Evolutionary conservation across 1,140 invertebrate species (phyloP), one percentile per base, ranked within the genome.

Genomic region (Drosophila equinoxialis): DNA sequence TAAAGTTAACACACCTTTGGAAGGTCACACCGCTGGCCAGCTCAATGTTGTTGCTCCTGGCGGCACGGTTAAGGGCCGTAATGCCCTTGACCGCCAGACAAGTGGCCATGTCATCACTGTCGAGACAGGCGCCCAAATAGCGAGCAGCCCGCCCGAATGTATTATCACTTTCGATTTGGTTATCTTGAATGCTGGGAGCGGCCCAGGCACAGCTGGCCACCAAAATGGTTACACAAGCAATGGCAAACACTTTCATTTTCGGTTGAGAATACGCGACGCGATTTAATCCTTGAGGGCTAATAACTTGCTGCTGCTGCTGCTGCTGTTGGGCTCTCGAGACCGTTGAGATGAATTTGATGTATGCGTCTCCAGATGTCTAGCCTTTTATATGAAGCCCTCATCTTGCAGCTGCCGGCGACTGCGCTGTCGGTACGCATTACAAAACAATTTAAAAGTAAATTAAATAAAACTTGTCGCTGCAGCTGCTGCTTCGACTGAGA

Each of bases 1-100:
- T 62, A 77, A 17, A 54, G 54, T 59, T 14, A 71, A 20, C 82
- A 91, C 92, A 93, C 91, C 93, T 93, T 57, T 94, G 91, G 69
- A 95, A 94, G 35, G 92, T 93, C 10, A 95, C 86, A 26, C 95
- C 95, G 48, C 93, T 93, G 68, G 94, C 42, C 17, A 95, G 72
- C 30, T 94, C 90, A 61, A 95, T 92, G 73, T 94, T 93, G 65
- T 91, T 91, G 65, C 94, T 94, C 68, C 94, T 93, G 17, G 94
- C 92, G 0, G 94, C 94, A 57, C 94, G 93, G 48, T 94, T 92
- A 13, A 95, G 65, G 7, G 93, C 92, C 14, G 92, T 93, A 61
- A 94, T 92, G 8, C 94, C 93, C 78, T 95, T 95, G 41, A 95
- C 93, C 26, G 94, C 93, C 41, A 94, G 75, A 82, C 95, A 95